A percentile compares a stretch with the other conserved stretches of the same genome.
phyloP scores from a whole-genome alignment of 2,113 vertebrate genomes.

The Alligator mississippiensis region DNA sequence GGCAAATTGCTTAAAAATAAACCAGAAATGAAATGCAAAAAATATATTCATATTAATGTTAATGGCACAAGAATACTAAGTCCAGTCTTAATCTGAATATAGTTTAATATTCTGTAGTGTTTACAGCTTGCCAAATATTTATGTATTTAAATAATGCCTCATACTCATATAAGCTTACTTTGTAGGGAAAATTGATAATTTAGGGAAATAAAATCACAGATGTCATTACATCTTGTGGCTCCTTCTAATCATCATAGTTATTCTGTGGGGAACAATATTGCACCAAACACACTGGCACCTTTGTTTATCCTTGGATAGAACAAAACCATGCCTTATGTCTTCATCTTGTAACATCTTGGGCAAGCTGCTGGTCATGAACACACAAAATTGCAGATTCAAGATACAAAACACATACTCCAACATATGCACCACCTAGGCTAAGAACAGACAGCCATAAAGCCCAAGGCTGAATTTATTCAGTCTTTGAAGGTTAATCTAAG shows the following conservation, averaged over 20 bases:
- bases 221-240: background rate
- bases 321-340: background rate
- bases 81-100: constrained; percentile 29
- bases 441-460: no score
- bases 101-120: background rate
- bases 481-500: no score
- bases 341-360: background rate
- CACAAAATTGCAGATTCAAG: background rate
- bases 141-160: constrained; percentile 34
- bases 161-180: constrained; percentile 44
- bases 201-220: background rate
- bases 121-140: constrained; percentile 64
- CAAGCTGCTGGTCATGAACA: rapidly evolving
- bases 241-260: background rate
- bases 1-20: background rate
- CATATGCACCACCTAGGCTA: no score
- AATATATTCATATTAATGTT: constrained; percentile 39
- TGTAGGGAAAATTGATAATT: constrained; percentile 19
- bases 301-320: background rate
- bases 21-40: constrained; percentile 21
- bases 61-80: constrained; percentile 34
- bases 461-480: no score
- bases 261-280: background rate
- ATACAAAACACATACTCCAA: background rate
- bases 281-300: rapidly evolving